Conservation (phyloP, 2,888 invertebrate species). For the Rhagophthalmus giganteus region DNA sequence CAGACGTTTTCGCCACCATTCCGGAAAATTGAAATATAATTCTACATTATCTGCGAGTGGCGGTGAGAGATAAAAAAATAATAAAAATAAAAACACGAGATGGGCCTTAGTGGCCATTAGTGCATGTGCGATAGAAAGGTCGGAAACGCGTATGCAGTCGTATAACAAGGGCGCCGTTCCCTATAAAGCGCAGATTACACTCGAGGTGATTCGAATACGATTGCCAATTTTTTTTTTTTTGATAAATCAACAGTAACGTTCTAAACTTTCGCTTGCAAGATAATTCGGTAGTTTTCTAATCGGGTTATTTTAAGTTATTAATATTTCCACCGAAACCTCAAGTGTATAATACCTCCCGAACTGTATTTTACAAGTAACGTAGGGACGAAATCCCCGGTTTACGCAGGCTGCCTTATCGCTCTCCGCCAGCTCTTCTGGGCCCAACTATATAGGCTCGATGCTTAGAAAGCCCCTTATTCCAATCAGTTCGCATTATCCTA, state of each 20-base stretch:
- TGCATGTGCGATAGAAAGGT: constrained; percentile 48
- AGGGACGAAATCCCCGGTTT: constrained; percentile 42
- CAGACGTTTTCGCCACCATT: constrained; percentile 8
- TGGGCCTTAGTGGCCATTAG: constrained; percentile 48
- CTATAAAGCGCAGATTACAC: constrained; percentile 40
- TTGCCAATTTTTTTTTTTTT: too few species aligned
- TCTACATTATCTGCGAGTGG: constrained; percentile 46
- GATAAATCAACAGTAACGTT: too few species aligned
- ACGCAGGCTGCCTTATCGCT: constrained; percentile 51
- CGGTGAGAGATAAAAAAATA: constrained; percentile 50
- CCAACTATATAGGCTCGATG: constrained; percentile 46
- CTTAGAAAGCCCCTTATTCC: constrained; percentile 48
- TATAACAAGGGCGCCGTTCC: constrained; percentile 43
- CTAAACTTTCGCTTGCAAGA: too few species aligned
- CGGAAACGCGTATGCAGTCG: constrained; percentile 42
- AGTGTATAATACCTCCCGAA: constrained; percentile 26
- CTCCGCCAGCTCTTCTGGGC: constrained; percentile 51
- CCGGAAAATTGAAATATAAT: constrained; percentile 51
- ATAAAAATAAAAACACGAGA: constrained; percentile 50
- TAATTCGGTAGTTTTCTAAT: too few species aligned
- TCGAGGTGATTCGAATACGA: too few species aligned
- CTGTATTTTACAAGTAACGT: constrained; percentile 25
- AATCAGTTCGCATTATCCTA: constrained; percentile 53
- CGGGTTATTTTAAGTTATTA: too few species aligned
- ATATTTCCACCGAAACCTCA: too few species aligned